A percentile compares a stretch with the other conserved stretches of the same genome.
Conservation (phyloP, 2,888 invertebrate genomes). For the Heteropelma amictum region DNA sequence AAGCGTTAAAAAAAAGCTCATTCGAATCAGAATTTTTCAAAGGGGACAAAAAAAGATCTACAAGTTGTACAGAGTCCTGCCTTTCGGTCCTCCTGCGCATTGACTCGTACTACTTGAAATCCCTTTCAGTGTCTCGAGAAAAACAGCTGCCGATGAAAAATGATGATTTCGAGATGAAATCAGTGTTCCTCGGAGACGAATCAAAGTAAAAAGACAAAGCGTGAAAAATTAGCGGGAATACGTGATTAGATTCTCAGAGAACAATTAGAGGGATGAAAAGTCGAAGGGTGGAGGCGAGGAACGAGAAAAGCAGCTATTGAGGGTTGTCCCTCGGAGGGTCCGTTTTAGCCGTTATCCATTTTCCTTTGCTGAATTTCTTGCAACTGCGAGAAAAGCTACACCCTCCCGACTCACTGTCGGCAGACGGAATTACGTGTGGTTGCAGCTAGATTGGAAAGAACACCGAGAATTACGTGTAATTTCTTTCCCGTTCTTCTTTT, state of each 20-base stretch:
- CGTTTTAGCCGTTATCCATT: slow-evolving; percentile 8
- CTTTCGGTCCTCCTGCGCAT: too few relatives aligned
- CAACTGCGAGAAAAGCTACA: slow-evolving; percentile 15
- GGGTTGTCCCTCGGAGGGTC: slow-evolving; percentile 16
- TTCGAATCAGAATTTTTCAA: too few relatives aligned
- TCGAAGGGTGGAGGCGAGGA: slow-evolving; percentile 5
- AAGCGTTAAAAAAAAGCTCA: too few relatives aligned
- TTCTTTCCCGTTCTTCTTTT: background rate
- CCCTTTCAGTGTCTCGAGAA: too few relatives aligned
- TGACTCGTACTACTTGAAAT: too few relatives aligned
- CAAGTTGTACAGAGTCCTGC: too few relatives aligned
- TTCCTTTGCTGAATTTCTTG: slow-evolving; percentile 45
- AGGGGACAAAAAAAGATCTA: too few relatives aligned
- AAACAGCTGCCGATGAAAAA: too few relatives aligned
- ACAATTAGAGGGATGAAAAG: background rate
- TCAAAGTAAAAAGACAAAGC: too few relatives aligned
- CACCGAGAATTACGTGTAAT: slow-evolving; percentile 2
- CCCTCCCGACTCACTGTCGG: background rate
- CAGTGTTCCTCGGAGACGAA: too few relatives aligned
- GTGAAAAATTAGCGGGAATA: too few relatives aligned
- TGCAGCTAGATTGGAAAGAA: slow-evolving; percentile 34
- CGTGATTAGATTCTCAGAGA: slow-evolving; percentile 31
- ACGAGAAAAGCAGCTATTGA: background rate
- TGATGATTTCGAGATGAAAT: too few relatives aligned
- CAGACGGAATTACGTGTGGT: slow-evolving; percentile 43